Evolutionary conservation across 2,113 vertebrate species (phyloP).

Genomic region (Anolis sagrei): DNA sequence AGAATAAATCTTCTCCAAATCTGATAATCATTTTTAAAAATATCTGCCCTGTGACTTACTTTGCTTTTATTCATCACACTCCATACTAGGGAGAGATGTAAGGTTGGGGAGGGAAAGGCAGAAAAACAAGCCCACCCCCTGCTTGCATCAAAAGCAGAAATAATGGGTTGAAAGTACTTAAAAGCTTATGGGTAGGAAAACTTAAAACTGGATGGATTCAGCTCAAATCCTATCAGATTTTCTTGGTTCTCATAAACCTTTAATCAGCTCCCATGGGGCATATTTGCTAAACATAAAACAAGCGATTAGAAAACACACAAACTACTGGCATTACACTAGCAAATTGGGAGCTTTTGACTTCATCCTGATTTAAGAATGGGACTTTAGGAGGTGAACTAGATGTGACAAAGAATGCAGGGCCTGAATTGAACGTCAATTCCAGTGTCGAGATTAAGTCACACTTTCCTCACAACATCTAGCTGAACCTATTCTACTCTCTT

Average conservation of each 20-base stretch:
- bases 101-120: neutral
- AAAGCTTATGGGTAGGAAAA: slow-evolving; percentile 81
- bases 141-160: slow-evolving; percentile 72
- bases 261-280: slow-evolving; percentile 77
- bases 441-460: neutral
- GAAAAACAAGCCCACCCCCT: neutral
- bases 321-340: slow-evolving; percentile 44
- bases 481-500: neutral
- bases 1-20: slow-evolving; percentile 78
- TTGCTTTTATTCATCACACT: neutral
- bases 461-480: neutral
- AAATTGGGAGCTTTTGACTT: slow-evolving; percentile 18
- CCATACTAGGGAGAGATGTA: fast-evolving
- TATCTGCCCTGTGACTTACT: slow-evolving; percentile 70
- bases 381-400: neutral
- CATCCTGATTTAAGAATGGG: slow-evolving; percentile 15
- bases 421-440: neutral
- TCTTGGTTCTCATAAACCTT: slow-evolving; percentile 81
- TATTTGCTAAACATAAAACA: slow-evolving; percentile 69
- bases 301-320: slow-evolving; percentile 61
- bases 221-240: slow-evolving; percentile 85
- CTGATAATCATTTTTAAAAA: slow-evolving; percentile 76
- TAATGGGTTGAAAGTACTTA: slow-evolving; percentile 80
- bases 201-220: slow-evolving; percentile 82
- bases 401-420: no score